Base-by-base conservation (phyloP, 1,140 invertebrate species). In the Liolophura sinensis region DNA sequence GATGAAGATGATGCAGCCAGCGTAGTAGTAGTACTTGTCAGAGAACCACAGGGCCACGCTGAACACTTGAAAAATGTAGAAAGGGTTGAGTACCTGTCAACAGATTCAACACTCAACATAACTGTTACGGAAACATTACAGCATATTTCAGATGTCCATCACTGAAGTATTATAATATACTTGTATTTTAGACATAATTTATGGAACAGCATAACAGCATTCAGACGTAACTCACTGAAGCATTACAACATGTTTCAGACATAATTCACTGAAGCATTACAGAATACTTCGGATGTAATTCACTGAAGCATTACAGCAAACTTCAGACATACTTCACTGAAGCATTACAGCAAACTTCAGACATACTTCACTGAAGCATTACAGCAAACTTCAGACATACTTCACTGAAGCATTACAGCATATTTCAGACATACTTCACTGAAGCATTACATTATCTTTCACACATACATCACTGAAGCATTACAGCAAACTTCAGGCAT, bases 31-130 rank as follows among this genome's bases (percentile, higher is more conserved):
- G 72, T 90, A 90, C 18, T 87, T 73, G 73, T 90, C 89, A 46
- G 82, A 76, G n/a, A 71, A 75, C 89, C 89, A 90, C 15, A 90
- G 73, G 5, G 83, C 78, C 20, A 89, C 82, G 68, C 87, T 88
- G 65, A 82, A 84, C n/a, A 88, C 80, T 77, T 84, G 84, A 72
- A 85, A 85, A 75, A 97, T 89, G 84, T 97, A 97, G 85, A 96
- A 97, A 57, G 95, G 94, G 84, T 95, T 94, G 65, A 97, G 89
- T 54, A 95, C 85, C 81, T 88, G 75, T 31, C 76, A 74, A 51
- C 51, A 64, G 49, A 70, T 56, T 47, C 64, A 48, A 57, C 47
- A n/a, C 52, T 12, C 11, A 51, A n/a, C 18, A 52, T 52, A 3
- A 52, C 7, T 12, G 12, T n/a, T n/a, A 50, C 18, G 12, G 12